Conservation (phyloP, 2,113 vertebrate genomes). For the Dasyornis broadbenti region DNA sequence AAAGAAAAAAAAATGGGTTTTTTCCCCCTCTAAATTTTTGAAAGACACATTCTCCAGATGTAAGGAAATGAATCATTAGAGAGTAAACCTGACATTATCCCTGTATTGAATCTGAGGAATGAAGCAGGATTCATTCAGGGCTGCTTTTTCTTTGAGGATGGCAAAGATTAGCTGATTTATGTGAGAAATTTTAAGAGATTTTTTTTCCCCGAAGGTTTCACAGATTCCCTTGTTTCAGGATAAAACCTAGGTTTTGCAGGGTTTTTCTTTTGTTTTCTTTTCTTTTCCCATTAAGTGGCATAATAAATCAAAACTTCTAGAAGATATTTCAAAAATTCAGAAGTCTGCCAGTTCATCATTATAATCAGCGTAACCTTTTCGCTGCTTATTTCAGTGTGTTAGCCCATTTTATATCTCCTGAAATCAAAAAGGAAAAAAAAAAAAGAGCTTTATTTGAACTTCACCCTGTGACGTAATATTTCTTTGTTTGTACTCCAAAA, state of each 20-base stretch:
- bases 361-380: not conserved
- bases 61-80: slow-evolving; percentile 21
- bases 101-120: not conserved
- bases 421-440: not conserved
- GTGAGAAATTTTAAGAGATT: not conserved
- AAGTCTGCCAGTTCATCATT: not conserved
- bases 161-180: not conserved
- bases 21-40: not conserved
- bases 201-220: not conserved
- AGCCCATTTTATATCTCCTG: not conserved
- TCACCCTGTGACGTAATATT: not conserved
- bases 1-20: not conserved
- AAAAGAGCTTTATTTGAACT: not conserved
- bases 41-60: slow-evolving; percentile 1
- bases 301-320: not conserved
- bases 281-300: not conserved
- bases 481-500: slow-evolving; percentile 48
- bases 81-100: not conserved
- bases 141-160: not conserved
- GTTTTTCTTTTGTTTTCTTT: not conserved
- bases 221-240: not conserved
- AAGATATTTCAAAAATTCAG: not conserved
- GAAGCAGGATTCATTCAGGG: not conserved
- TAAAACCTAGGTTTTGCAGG: not conserved
- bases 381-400: not conserved